Conservation (phyloP, 2,888 invertebrate genomes). For the Trichogramma dendrolimi region DNA sequence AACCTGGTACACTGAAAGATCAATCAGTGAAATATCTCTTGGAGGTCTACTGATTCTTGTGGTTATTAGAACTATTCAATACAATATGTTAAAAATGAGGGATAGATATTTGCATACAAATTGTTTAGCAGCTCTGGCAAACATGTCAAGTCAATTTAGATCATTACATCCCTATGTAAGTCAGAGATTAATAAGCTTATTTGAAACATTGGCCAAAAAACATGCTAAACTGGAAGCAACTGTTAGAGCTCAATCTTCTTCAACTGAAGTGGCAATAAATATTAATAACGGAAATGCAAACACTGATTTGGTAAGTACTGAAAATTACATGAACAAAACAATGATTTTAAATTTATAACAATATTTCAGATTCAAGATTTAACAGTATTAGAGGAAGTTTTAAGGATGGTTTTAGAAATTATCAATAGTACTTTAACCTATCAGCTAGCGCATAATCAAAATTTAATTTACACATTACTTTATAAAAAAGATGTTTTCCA, state of each 20-base stretch:
- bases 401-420: constrained; percentile 95
- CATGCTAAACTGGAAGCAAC: constrained; percentile 64
- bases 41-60: constrained; percentile 92
- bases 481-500: constrained; percentile 90
- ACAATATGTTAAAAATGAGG: constrained; percentile 93
- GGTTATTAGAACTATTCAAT: constrained; percentile 93
- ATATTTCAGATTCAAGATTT: constrained; percentile 76
- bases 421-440: constrained; percentile 90
- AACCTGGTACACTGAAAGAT: constrained; percentile 90
- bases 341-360: background rate
- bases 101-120: constrained; percentile 98
- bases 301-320: constrained; percentile 41
- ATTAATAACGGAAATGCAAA: constrained; percentile 39
- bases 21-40: constrained; percentile 85
- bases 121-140: constrained; percentile 95
- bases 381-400: constrained; percentile 89
- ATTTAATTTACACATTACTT: constrained; percentile 90
- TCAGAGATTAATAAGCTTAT: constrained; percentile 85
- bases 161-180: constrained; percentile 93
- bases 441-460: constrained; percentile 81
- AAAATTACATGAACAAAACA: background rate
- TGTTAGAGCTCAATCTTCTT: constrained; percentile 36
- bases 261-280: constrained; percentile 32
- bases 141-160: constrained; percentile 93
- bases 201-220: constrained; percentile 86